Evolutionary conservation across 2,797 vertebrate genomes (phyloP).

Genomic region (Pangasius mekongensis): DNA sequence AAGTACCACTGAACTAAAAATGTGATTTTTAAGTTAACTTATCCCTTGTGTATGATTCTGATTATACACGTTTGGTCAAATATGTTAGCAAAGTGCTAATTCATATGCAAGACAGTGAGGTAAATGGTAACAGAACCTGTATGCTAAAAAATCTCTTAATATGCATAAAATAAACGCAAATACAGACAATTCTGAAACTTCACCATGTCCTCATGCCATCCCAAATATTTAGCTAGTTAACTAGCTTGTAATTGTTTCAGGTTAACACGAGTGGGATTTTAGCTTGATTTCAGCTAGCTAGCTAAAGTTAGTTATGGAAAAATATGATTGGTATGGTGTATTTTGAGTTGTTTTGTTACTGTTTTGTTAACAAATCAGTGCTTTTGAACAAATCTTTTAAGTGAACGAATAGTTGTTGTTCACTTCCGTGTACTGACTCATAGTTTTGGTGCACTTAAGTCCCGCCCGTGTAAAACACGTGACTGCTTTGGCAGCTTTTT

Average conservation of each 20-base stretch:
- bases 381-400: too few species aligned
- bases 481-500: too few species aligned
- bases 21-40: background rate
- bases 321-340: background rate
- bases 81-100: background rate
- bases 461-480: too few species aligned
- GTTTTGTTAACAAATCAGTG: background rate
- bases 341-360: background rate
- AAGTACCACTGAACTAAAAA: background rate
- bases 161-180: background rate
- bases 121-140: background rate
- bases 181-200: background rate
- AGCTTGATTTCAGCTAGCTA: background rate
- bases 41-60: background rate
- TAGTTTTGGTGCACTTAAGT: too few species aligned
- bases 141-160: background rate
- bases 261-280: background rate
- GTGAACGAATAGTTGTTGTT: too few species aligned
- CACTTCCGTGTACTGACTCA: too few species aligned
- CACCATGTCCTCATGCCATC: background rate
- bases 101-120: background rate
- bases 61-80: background rate
- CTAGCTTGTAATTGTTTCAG: background rate
- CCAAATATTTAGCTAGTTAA: background rate
- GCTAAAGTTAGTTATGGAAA: background rate